These are phyloP conservation scores for Gallinago media DNA, from an alignment of 2,113 vertebrate species.

Conservation along the genomic window DNA sequence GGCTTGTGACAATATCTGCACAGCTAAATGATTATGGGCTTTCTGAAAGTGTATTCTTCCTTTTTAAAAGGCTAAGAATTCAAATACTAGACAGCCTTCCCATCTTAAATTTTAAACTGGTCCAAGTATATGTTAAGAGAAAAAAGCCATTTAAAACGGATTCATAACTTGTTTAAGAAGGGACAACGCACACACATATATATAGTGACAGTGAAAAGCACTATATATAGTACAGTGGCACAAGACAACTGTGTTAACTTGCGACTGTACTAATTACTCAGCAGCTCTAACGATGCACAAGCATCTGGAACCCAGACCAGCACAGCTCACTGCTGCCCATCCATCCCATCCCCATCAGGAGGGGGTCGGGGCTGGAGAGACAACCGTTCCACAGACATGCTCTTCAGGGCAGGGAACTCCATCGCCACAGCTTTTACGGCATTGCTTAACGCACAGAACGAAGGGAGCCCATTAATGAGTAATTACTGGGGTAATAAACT, in stretches of 20 bases:
- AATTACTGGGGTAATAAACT: background rate
- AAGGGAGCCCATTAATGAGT: background rate
- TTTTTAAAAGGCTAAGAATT: background rate
- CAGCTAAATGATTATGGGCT: background rate
- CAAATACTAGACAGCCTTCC: background rate
- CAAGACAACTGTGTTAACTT: background rate
- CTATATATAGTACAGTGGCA: background rate
- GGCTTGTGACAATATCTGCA: background rate
- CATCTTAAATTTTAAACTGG: background rate
- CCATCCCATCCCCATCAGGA: background rate
- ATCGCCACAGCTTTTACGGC: fast-evolving
- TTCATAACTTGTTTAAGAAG: background rate
- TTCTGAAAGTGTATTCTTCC: background rate
- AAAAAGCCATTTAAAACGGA: background rate
- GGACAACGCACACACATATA: background rate
- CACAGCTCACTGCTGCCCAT: background rate
- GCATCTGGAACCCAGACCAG: background rate
- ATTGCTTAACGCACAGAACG: no score
- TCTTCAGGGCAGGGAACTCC: background rate
- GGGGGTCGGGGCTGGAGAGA: background rate
- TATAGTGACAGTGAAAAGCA: background rate
- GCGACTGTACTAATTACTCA: background rate
- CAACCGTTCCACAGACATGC: background rate
- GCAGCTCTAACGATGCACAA: fast-evolving
- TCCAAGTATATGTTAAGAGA: background rate